A percentile compares a stretch with the other conserved stretches of the same genome.
Evolutionary conservation across 2,888 invertebrate genomes (phyloP).

Genomic region (Acleris holmiana): DNA sequence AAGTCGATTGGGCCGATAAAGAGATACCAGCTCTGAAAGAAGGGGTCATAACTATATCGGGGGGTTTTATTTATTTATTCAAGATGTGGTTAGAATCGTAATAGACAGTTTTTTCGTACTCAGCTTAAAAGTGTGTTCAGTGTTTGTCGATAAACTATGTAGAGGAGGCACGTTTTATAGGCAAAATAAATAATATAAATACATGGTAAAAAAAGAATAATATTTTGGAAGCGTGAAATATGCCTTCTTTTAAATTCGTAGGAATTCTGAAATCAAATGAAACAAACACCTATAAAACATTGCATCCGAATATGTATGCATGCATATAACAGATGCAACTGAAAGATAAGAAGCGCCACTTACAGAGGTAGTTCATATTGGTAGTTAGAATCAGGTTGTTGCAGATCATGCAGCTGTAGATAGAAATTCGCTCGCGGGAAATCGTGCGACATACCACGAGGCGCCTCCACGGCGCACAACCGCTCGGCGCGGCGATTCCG

Average conservation of each 20-base stretch:
- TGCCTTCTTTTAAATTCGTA: not conserved
- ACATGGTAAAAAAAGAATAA: no score
- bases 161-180: no score
- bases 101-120: no score
- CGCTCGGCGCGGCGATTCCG: conserved; percentile 41
- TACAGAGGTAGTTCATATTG: conserved; percentile 57
- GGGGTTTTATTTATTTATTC: no score
- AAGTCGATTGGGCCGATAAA: no score
- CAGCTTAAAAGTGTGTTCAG: no score
- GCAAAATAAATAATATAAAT: no score
- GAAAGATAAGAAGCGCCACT: conserved; percentile 45
- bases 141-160: no score
- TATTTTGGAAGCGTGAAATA: not conserved
- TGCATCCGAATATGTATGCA: conserved; percentile 1
- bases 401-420: conserved; percentile 59
- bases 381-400: conserved; percentile 50
- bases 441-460: conserved; percentile 58
- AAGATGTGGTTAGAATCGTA: no score
- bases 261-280: not conserved
- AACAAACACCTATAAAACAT: not conserved
- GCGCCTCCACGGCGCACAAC: conserved; percentile 40
- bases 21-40: no score
- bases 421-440: conserved; percentile 56
- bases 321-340: not conserved
- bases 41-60: no score